phyloP scores from a whole-genome alignment of 2,888 invertebrate genomes.

The Biston betularia region DNA sequence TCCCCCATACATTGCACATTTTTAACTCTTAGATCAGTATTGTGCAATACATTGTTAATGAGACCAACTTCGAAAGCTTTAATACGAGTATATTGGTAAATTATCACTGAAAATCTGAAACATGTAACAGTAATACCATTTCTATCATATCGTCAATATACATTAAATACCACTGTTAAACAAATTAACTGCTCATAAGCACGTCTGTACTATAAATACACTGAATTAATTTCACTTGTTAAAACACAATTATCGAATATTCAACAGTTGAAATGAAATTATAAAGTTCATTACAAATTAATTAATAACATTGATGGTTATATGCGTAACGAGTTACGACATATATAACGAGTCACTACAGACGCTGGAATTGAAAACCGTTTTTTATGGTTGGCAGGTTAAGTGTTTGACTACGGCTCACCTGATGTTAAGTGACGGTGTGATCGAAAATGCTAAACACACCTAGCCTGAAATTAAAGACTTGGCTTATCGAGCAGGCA shows the following conservation, averaged over 20 bases:
- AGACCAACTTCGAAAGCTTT: too few relatives aligned
- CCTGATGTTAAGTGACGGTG: too few relatives aligned
- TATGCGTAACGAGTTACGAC: constrained; percentile 32
- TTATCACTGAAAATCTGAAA: neutral
- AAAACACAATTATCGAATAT: constrained; percentile 38
- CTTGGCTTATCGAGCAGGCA: too few relatives aligned
- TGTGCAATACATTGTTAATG: too few relatives aligned
- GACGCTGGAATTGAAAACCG: neutral
- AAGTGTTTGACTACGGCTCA: too few relatives aligned
- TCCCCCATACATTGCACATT: too few relatives aligned
- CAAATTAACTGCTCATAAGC: constrained; percentile 19
- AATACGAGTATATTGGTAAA: neutral
- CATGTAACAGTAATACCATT: neutral
- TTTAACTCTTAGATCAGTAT: too few relatives aligned
- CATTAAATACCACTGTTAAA: constrained; percentile 6
- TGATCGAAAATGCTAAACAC: too few relatives aligned
- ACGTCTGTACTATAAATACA: constrained; percentile 6
- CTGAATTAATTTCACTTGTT: constrained; percentile 32
- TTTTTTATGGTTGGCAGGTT: too few relatives aligned
- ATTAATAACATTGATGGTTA: constrained; percentile 39
- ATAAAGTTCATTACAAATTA: constrained; percentile 42
- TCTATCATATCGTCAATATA: neutral
- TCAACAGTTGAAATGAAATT: constrained; percentile 39
- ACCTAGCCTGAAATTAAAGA: too few relatives aligned
- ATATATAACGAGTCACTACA: constrained; percentile 8